Conservation (phyloP, 2,797 vertebrate genomes). For the Diplodus sargus region DNA sequence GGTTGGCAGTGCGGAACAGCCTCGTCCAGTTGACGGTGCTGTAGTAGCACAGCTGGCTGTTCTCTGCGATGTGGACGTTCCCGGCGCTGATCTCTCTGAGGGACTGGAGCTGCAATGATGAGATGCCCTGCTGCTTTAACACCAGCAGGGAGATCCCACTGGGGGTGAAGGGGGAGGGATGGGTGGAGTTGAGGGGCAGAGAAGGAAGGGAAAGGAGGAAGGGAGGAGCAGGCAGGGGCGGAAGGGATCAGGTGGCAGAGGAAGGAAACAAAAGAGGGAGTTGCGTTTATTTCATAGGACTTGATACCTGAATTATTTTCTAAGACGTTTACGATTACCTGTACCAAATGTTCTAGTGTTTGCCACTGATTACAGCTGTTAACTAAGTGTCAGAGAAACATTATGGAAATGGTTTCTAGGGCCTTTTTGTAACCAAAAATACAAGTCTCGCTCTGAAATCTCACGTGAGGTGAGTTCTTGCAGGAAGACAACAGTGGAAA, state of each 20-base stretch:
- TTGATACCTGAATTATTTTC: background rate
- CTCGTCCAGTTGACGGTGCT: conserved; percentile 97
- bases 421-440: too few species aligned
- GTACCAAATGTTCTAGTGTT: too few species aligned
- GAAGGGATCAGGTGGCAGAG: background rate
- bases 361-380: too few species aligned
- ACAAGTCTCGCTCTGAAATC: too few species aligned
- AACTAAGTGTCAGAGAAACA: too few species aligned
- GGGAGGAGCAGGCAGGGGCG: background rate
- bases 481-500: too few species aligned
- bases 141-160: conserved; percentile 98
- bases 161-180: conserved; percentile 34
- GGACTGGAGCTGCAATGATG: conserved; percentile 95
- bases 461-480: too few species aligned
- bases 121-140: conserved; percentile 95
- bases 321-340: too few species aligned
- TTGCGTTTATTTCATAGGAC: conserved; percentile 15
- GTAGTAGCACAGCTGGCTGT: conserved; percentile 96
- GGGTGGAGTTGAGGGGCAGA: conserved; percentile 35
- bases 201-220: background rate
- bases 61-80: conserved; percentile 97
- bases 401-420: too few species aligned
- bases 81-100: conserved; percentile 96
- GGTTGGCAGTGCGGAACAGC: conserved; percentile 90
- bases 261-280: background rate